Evolutionary conservation across 2,113 vertebrate species (phyloP).

Genomic region (Pelusios castaneus): DNA sequence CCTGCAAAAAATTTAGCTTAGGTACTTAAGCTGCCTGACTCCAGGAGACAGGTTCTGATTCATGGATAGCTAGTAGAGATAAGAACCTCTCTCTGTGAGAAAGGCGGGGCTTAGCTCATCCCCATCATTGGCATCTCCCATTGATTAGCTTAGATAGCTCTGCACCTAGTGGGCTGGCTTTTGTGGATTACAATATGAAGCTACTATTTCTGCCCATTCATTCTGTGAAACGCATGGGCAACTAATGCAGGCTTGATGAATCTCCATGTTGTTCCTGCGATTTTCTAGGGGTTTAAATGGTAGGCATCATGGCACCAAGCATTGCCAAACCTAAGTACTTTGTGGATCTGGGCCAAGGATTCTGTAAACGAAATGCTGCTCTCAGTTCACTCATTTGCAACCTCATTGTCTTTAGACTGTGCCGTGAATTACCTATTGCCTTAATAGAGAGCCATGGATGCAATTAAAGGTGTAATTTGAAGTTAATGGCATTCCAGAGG

Average conservation of each 20-base stretch:
- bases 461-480: background rate
- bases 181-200: background rate
- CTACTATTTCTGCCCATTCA: background rate
- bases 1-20: background rate
- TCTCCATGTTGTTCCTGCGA: background rate
- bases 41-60: background rate
- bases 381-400: background rate
- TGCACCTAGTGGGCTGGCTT: background rate
- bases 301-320: background rate
- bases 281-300: background rate
- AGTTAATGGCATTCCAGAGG: background rate
- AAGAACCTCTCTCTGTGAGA: background rate
- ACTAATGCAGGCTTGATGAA: background rate
- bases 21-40: background rate
- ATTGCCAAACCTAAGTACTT: background rate
- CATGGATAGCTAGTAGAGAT: background rate
- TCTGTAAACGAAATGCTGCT: background rate
- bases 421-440: background rate
- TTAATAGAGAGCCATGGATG: accelerated
- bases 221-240: background rate
- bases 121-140: background rate
- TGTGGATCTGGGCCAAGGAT: background rate
- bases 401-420: background rate
- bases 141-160: background rate
- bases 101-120: background rate